A percentile compares a stretch with the other conserved stretches of the same genome.
These are phyloP conservation scores for Synergus umbraculus DNA, from an alignment of 2,888 invertebrate species.

Conservation along the genomic window DNA sequence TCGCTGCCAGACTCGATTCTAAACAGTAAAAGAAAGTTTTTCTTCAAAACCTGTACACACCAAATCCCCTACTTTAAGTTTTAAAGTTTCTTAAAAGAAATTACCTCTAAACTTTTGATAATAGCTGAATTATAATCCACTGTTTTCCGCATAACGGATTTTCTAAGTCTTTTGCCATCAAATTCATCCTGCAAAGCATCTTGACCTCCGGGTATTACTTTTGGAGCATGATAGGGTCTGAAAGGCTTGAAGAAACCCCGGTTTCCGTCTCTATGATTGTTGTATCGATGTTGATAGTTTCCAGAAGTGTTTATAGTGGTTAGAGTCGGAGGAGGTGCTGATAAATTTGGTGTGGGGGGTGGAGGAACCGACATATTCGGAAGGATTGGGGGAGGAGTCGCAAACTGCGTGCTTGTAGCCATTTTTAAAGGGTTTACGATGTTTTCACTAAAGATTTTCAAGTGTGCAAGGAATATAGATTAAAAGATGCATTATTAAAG, in stretches of 20 bases:
- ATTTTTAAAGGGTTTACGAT: slow-evolving; percentile 54
- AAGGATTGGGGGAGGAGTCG: slow-evolving; percentile 73
- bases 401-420: slow-evolving; percentile 72
- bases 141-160: slow-evolving; percentile 98
- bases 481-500: neutral
- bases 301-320: slow-evolving; percentile 73
- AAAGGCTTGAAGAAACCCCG: slow-evolving; percentile 78
- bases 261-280: slow-evolving; percentile 71
- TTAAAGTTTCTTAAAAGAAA: slow-evolving; percentile 26
- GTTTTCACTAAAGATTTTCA: neutral
- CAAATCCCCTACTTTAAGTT: slow-evolving; percentile 4
- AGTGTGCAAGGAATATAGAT: neutral
- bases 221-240: slow-evolving; percentile 77
- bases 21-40: slow-evolving; percentile 48
- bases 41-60: slow-evolving; percentile 29
- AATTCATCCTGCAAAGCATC: slow-evolving; percentile 86
- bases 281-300: slow-evolving; percentile 70
- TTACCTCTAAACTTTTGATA: slow-evolving; percentile 93
- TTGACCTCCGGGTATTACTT: slow-evolving; percentile 72
- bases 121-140: slow-evolving; percentile 98
- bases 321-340: slow-evolving; percentile 75
- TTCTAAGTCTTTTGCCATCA: slow-evolving; percentile 96
- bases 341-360: slow-evolving; percentile 72
- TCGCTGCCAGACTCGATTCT: slow-evolving; percentile 97
- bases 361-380: slow-evolving; percentile 78